Base-by-base conservation (phyloP, 2,888 invertebrate species). In the Proisotoma minuta region DNA sequence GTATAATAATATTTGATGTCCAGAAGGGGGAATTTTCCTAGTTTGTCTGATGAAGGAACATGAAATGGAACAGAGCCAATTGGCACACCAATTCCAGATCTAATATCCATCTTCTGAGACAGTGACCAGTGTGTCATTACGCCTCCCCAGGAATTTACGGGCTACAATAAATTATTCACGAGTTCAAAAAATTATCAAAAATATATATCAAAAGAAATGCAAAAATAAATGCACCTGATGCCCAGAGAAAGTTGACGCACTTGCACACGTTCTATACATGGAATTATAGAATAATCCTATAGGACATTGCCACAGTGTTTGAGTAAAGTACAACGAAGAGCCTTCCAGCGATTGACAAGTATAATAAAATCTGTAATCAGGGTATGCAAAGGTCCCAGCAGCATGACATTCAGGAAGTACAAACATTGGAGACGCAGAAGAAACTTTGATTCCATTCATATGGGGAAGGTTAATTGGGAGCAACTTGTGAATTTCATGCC, bases 1-100 rank as follows among this genome's bases (percentile, higher is more conserved):
- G 63, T 57, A 40, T 72, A 72, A 29, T 72, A 72, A 23, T 67
- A 72, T 27, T 69, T 57, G 22, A 65, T 62, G 50, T 72, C 72
- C 18, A 50, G 26, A n/a, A 65, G 26, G 0, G 70, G 59, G 28
- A 62, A 70, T 50, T 68, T 69, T 34, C 72, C 72, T 52, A 59
- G 61, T 23, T 59, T 57, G 1, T 18, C 8, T 1, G 64, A 61
- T 1, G 61, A 54, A 15, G 69, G 65, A 24, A 69, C 57, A 34
- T 70, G 70, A 59, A 61, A 70, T 10, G 72, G 72, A 1, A 72
- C 66, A 1, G 69, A 69, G 0, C 62, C 62, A 3, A 70, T 57
- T 20, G 63, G 65, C 34, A 72, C 72, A 24, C 22, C 10, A 3
- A 72, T 59, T 26, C 72, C 72, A n/a, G 63, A 40, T 20, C 63